These are phyloP conservation scores for Ornithorhynchus anatinus DNA, from an alignment of 2,113 vertebrate genomes.

Conservation along the genomic window DNA sequence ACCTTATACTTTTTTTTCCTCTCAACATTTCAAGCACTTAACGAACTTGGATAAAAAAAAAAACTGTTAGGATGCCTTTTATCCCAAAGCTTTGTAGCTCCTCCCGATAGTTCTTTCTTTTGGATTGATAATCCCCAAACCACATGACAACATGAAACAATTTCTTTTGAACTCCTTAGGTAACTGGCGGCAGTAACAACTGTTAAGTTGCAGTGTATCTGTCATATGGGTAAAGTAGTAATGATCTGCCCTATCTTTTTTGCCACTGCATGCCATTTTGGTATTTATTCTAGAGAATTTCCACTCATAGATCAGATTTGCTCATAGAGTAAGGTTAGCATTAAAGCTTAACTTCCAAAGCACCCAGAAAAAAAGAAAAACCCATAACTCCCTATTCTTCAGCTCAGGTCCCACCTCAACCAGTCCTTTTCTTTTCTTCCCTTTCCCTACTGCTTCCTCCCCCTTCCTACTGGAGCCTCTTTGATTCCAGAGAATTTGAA, in stretches of 20 bases:
- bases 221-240: constrained; percentile 31
- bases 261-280: constrained; percentile 50
- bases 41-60: not conserved
- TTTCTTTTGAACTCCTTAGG: constrained; percentile 49
- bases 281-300: constrained; percentile 38
- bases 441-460: constrained; percentile 47
- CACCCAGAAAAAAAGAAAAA: no score
- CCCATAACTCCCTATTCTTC: no score
- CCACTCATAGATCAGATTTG: constrained; percentile 4
- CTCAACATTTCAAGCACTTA: no score
- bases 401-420: no score
- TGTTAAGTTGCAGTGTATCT: constrained; percentile 44
- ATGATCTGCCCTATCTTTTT: constrained; percentile 43
- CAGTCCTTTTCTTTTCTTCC: constrained; percentile 44
- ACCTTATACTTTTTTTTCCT: no score
- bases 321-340: constrained; percentile 43
- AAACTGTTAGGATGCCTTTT: constrained; percentile 6
- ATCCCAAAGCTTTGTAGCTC: constrained; percentile 11
- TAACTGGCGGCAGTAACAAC: constrained; percentile 7
- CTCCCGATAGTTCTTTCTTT: constrained; percentile 17
- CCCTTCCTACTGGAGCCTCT: not conserved
- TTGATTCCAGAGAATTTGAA: constrained; percentile 45
- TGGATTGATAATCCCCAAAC: constrained; percentile 17
- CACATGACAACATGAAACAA: constrained; percentile 37
- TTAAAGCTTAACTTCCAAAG: no score